Evolutionary conservation across 2,113 vertebrate species (phyloP).

Genomic region (Addax nasomaculatus): DNA sequence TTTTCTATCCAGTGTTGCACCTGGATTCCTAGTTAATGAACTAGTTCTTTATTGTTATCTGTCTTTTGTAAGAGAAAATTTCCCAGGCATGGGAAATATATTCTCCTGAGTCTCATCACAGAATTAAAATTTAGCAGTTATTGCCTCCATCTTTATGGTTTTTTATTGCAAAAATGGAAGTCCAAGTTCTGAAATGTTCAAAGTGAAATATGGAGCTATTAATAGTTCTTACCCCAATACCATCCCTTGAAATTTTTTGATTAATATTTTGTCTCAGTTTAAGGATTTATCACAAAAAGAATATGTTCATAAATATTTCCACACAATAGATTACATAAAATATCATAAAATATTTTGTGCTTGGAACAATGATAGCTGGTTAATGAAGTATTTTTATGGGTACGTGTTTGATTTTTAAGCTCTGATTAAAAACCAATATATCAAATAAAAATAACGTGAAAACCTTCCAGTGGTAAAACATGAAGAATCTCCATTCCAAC

Average conservation of each 20-base stretch:
- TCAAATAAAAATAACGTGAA: background rate
- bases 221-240: background rate
- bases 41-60: background rate
- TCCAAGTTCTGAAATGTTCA: background rate
- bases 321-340: background rate
- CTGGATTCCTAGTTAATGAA: background rate
- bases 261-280: background rate
- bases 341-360: background rate
- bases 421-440: background rate
- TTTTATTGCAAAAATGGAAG: background rate
- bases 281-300: background rate
- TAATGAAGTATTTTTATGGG: background rate
- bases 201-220: background rate
- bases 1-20: background rate
- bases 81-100: background rate
- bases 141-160: background rate
- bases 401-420: background rate
- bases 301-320: background rate
- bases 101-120: background rate
- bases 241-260: background rate
- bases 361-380: background rate
- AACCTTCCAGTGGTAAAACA: background rate
- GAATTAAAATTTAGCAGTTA: background rate
- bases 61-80: background rate
- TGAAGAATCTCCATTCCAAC: slow-evolving; percentile 22